Evolutionary conservation across 1,140 invertebrate species (phyloP), one percentile per base, ranked within the genome.

Genomic region (Chironomus tepperi): DNA sequence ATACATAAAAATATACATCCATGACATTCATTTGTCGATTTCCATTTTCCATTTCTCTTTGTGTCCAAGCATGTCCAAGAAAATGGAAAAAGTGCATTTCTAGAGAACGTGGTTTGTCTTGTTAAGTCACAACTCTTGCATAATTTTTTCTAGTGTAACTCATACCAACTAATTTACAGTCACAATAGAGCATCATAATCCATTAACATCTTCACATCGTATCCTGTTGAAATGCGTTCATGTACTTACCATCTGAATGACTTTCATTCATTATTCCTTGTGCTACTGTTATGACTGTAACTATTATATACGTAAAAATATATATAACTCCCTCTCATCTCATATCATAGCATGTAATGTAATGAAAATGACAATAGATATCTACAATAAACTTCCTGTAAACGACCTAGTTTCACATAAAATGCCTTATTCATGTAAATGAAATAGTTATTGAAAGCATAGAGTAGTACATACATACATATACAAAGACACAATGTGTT

Each of bases 341-440:
- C 12, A 5, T 57, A 2, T 57, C 47, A 57, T 57, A 57, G 12
- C 47, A 57, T 57, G 12, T 15, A 57, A 57, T 57, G 47, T 57
- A 57, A 57, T 57, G 47, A 57, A 57, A n/a, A 57, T 57, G 12
- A 57, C 47, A 57, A 57, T n/a, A 57, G 47, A 57, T 57, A 57
- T 57, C 47, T 57, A 57, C 47, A 57, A 57, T 57, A 57, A 57
- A n/a, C 47, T 57, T 57, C 47, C 47, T 57, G 47, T 57, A 57
- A 57, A 57, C 47, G 47, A 57, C 47, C 47, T 57, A 57, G 47
- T 57, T 57, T 57, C 47, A 57, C 12, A 57, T 57, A 57, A 57
- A 57, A 57, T n/a, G 47, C 47, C 47, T 57, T 57, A 57, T n/a
- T 57, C 47, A 57, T 57, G 47, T 57, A 57, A 57, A 57, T 57